phyloP scores from a whole-genome alignment of 2,888 invertebrate species.

The Eurois occulta region DNA sequence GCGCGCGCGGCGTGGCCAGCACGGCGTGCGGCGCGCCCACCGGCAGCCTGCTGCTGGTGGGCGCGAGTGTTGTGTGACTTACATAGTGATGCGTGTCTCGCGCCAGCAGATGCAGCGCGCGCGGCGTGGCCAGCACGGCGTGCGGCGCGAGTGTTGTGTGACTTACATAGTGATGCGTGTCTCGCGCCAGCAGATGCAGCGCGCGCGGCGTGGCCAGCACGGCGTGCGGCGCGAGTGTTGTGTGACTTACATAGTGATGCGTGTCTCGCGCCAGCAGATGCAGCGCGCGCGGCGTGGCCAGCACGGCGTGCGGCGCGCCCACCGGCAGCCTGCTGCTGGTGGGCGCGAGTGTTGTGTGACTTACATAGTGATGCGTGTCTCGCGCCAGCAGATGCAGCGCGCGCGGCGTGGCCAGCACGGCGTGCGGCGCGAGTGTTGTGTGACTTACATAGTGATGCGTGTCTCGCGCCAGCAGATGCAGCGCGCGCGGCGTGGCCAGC shows the following conservation, averaged over 20 bases:
- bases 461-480: constrained; percentile 77
- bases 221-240: constrained; percentile 71
- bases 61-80: too few relatives aligned
- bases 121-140: constrained; percentile 72
- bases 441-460: constrained; percentile 80
- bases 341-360: too few relatives aligned
- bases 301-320: constrained; percentile 71
- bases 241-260: constrained; percentile 81
- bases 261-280: constrained; percentile 77
- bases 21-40: constrained; percentile 70
- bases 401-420: constrained; percentile 71
- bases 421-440: constrained; percentile 72
- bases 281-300: constrained; percentile 72
- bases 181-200: constrained; percentile 76
- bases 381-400: constrained; percentile 75
- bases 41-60: constrained; percentile 66
- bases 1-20: constrained; percentile 70
- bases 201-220: constrained; percentile 72
- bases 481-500: constrained; percentile 70
- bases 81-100: constrained; percentile 80
- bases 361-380: constrained; percentile 80
- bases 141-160: too few relatives aligned
- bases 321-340: constrained; percentile 65
- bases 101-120: constrained; percentile 74
- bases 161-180: constrained; percentile 80